Percentiles rank a stretch among this genome's conserved stretches.
phyloP scores from a whole-genome alignment of 1,140 invertebrate genomes.

The Lycorma delicatula region DNA sequence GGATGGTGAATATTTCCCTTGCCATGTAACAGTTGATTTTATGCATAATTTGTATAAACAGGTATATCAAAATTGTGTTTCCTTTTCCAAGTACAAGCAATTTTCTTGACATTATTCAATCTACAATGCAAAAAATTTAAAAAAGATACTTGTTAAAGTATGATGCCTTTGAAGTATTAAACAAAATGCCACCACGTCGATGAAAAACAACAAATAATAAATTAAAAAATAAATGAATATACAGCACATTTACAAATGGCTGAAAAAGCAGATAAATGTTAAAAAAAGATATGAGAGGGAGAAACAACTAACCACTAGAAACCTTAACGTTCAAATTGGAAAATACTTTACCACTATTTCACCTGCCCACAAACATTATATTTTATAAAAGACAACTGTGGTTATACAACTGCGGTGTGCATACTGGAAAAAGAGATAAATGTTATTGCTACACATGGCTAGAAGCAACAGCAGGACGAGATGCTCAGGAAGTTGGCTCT shows the following conservation, averaged over 20 bases:
- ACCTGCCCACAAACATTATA: constrained; percentile 20
- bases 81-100: not conserved
- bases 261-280: too few species aligned
- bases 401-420: constrained; percentile 22
- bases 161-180: not conserved
- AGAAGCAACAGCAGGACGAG: constrained; percentile 32
- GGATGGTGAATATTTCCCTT: not conserved
- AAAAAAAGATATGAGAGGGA: constrained; percentile 9
- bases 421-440: constrained; percentile 24
- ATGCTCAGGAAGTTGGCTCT: constrained; percentile 34
- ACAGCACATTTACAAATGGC: too few species aligned
- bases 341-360: constrained; percentile 17
- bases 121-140: not conserved
- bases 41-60: not conserved
- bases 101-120: not conserved
- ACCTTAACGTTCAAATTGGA: constrained; percentile 32
- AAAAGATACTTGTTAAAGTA: not conserved
- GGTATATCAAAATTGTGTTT: not conserved
- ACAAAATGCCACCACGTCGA: not conserved
- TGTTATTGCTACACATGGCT: constrained; percentile 32
- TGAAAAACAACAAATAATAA: not conserved
- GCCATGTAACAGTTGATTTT: not conserved
- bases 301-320: constrained; percentile 3
- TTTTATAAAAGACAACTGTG: constrained; percentile 34
- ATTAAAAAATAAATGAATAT: not conserved